phyloP scores from a whole-genome alignment of 1,140 invertebrate genomes.

The Drosophila tani region DNA sequence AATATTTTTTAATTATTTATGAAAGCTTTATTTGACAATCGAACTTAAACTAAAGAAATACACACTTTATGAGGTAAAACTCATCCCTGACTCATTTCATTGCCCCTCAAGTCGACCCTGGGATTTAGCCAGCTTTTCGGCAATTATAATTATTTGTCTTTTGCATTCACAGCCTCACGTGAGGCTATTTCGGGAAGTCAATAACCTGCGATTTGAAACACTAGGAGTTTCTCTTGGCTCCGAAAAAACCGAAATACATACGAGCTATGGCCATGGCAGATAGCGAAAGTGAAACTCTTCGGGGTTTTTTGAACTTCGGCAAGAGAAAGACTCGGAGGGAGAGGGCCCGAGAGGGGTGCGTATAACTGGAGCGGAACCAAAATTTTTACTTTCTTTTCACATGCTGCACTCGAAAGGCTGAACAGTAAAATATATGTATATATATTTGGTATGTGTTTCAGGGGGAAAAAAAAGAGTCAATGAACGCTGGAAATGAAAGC shows the following conservation, averaged over 20 bases:
- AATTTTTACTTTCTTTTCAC: constrained; percentile 80
- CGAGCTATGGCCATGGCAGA: constrained; percentile 42
- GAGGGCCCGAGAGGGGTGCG: constrained; percentile 7
- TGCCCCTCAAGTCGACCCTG: constrained; percentile 13
- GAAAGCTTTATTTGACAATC: no score
- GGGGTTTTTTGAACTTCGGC: constrained; percentile 76
- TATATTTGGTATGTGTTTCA: background rate
- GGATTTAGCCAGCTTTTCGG: constrained; percentile 10
- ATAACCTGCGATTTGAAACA: constrained; percentile 32
- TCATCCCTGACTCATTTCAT: background rate
- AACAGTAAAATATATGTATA: constrained; percentile 1
- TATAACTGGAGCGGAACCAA: constrained; percentile 79
- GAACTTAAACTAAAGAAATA: no score
- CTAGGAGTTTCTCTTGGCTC: constrained; percentile 67
- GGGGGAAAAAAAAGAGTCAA: constrained; percentile 49
- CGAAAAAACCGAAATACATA: constrained; percentile 1
- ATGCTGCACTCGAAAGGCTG: constrained; percentile 47
- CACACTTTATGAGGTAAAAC: no score
- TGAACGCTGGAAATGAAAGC: constrained; percentile 75
- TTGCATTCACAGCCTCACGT: constrained; percentile 33
- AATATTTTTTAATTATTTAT: background rate
- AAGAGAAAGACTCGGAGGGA: background rate
- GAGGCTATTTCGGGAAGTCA: constrained; percentile 31
- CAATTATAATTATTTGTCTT: constrained; percentile 10
- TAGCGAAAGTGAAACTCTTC: constrained; percentile 78